These are phyloP conservation scores for Nettapus auritus DNA, from an alignment of 2,113 vertebrate species.

Conservation along the genomic window DNA sequence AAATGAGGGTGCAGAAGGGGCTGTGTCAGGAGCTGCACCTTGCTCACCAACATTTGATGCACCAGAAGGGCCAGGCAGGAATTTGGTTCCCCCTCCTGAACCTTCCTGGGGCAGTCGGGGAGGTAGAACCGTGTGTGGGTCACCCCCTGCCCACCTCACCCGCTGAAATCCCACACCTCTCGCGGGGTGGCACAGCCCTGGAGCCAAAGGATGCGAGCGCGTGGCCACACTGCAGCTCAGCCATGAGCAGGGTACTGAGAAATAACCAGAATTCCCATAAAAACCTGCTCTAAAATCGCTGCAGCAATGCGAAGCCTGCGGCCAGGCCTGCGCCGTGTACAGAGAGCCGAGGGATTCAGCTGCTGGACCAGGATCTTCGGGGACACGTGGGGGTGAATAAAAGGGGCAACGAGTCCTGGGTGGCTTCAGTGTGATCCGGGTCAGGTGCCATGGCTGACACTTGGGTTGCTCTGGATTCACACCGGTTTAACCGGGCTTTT, in stretches of 20 bases:
- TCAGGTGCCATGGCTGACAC: background rate
- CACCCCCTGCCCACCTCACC: background rate
- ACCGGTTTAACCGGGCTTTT: background rate
- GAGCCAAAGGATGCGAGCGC: background rate
- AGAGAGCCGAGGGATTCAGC: background rate
- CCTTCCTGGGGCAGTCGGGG: background rate
- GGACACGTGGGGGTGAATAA: rapidly evolving
- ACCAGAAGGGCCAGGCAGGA: background rate
- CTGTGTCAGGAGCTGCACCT: background rate
- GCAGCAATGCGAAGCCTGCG: background rate
- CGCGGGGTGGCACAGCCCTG: rapidly evolving
- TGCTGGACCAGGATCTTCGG: background rate
- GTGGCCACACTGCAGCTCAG: background rate
- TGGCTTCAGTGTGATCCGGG: rapidly evolving
- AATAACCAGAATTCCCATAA: background rate
- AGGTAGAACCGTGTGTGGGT: rapidly evolving
- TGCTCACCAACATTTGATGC: background rate
- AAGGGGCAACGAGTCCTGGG: background rate
- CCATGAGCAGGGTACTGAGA: background rate
- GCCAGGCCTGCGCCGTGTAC: rapidly evolving
- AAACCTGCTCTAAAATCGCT: background rate
- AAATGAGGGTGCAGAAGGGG: background rate
- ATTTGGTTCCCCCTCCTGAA: background rate
- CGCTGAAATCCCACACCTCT: background rate
- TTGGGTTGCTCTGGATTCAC: background rate